Percentiles rank a stretch among this genome's conserved stretches.
Evolutionary conservation across 2,113 vertebrate genomes (phyloP).

Genomic region (Takifugu bimaculatus): DNA sequence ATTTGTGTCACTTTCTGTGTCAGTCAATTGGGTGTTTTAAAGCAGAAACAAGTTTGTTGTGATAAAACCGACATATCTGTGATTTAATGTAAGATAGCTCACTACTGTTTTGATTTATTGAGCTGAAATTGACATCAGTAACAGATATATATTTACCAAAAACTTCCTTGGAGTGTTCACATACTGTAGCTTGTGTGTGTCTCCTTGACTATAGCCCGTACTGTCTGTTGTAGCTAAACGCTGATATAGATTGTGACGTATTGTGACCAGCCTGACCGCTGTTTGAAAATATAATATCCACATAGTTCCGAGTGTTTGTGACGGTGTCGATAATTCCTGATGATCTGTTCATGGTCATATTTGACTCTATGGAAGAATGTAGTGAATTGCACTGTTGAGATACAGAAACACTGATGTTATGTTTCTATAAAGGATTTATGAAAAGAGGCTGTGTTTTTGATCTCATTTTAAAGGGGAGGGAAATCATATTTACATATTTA

Average conservation of each 20-base stretch:
- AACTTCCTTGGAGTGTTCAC: conserved; percentile 13
- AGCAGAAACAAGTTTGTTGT: background rate
- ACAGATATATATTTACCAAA: conserved; percentile 1
- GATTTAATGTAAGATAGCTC: background rate
- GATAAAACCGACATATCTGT: background rate
- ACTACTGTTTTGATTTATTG: conserved; percentile 7
- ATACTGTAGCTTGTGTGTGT: conserved; percentile 24
- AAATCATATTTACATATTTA: background rate
- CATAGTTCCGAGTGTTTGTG: conserved; percentile 8
- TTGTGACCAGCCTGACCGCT: conserved; percentile 38
- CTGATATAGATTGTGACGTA: conserved; percentile 44
- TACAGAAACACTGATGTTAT: conserved; percentile 21
- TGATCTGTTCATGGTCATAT: conserved; percentile 34
- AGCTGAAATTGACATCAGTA: conserved; percentile 33
- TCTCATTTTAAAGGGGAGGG: background rate
- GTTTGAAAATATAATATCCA: conserved; percentile 31
- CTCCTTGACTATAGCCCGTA: conserved; percentile 24
- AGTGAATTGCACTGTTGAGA: conserved; percentile 51
- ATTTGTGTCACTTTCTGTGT: conserved; percentile 23
- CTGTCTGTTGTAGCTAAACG: conserved; percentile 29
- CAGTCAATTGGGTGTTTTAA: conserved; percentile 6
- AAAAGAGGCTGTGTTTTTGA: conserved; percentile 7
- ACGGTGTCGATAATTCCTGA: conserved; percentile 24
- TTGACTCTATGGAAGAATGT: conserved; percentile 35
- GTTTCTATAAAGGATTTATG: conserved; percentile 64